A percentile compares a stretch with the other conserved stretches of the same genome.
phyloP scores from a whole-genome alignment of 2,113 vertebrate species.

The Plotosus lineatus region DNA sequence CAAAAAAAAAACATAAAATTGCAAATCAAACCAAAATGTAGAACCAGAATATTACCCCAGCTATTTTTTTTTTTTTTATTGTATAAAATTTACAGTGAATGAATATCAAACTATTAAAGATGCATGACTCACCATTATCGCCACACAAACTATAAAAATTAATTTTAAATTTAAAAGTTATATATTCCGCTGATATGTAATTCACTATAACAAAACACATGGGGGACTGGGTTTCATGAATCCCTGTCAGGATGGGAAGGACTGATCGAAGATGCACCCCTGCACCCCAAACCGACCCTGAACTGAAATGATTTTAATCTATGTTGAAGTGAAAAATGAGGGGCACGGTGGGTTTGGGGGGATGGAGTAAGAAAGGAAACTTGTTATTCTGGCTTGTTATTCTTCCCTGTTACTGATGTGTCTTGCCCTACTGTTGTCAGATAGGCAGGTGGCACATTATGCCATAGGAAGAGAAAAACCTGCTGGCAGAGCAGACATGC shows the following conservation, averaged over 20 bases:
- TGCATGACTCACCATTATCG: neutral
- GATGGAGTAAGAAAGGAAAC: slow-evolving; percentile 33
- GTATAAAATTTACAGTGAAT: neutral
- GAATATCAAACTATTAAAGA: neutral
- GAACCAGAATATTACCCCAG: slow-evolving; percentile 64
- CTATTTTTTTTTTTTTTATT: slow-evolving; percentile 54
- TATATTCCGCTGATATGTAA: slow-evolving; percentile 11
- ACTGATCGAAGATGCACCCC: slow-evolving; percentile 49
- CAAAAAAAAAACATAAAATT: slow-evolving; percentile 59
- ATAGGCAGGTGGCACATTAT: slow-evolving; percentile 66
- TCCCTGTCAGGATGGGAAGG: slow-evolving; percentile 50
- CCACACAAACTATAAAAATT: neutral
- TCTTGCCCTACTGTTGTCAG: slow-evolving; percentile 58
- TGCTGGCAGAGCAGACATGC: slow-evolving; percentile 55
- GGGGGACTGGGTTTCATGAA: slow-evolving; percentile 51
- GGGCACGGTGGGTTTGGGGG: neutral
- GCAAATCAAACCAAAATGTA: slow-evolving; percentile 64
- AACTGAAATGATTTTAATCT: slow-evolving; percentile 55
- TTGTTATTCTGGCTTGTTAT: slow-evolving; percentile 51
- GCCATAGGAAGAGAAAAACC: slow-evolving; percentile 53
- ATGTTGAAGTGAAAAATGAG: slow-evolving; percentile 57
- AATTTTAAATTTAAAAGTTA: neutral
- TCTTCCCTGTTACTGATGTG: slow-evolving; percentile 53
- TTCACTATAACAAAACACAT: slow-evolving; percentile 56
- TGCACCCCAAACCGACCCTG: slow-evolving; percentile 39